Evolutionary conservation across 1,140 invertebrate genomes (phyloP).

Genomic region (Bombus confusus): DNA sequence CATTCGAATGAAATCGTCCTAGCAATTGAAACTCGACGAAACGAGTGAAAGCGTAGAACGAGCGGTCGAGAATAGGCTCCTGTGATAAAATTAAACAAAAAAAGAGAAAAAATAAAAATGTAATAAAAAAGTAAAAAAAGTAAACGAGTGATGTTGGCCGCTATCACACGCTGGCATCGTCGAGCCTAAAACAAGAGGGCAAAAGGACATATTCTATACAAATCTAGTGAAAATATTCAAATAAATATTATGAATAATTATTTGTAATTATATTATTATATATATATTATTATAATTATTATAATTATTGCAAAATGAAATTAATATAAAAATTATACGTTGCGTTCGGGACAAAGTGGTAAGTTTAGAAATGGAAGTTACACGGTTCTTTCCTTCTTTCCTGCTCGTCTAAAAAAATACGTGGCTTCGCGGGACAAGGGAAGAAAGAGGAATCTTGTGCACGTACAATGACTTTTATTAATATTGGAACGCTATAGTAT

Average conservation of each 20-base stretch:
- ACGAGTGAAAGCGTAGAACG: constrained; percentile 53
- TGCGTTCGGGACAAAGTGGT: constrained; percentile 47
- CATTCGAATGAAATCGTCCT: constrained; percentile 37
- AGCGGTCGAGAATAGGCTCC: constrained; percentile 73
- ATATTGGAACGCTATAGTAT: too few species aligned
- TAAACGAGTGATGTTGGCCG: constrained; percentile 42
- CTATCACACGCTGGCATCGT: constrained; percentile 36
- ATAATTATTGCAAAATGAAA: constrained; percentile 71
- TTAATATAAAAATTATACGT: constrained; percentile 67
- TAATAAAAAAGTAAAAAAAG: neutral
- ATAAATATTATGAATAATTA: constrained; percentile 73
- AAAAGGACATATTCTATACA: constrained; percentile 68
- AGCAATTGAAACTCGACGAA: constrained; percentile 14
- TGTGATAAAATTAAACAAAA: constrained; percentile 80
- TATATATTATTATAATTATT: constrained; percentile 67
- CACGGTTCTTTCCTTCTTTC: neutral
- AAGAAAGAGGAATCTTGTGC: neutral
- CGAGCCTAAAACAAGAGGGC: constrained; percentile 23
- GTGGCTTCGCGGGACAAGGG: neutral
- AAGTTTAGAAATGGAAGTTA: constrained; percentile 10
- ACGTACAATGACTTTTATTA: too few species aligned
- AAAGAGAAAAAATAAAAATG: constrained; percentile 21
- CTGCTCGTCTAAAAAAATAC: too few species aligned
- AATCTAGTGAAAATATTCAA: constrained; percentile 81
- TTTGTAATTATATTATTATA: constrained; percentile 76